Evolutionary conservation across 2,113 vertebrate species (phyloP), one percentile per base, ranked within the genome.

Genomic region (Peromyscus maniculatus): DNA sequence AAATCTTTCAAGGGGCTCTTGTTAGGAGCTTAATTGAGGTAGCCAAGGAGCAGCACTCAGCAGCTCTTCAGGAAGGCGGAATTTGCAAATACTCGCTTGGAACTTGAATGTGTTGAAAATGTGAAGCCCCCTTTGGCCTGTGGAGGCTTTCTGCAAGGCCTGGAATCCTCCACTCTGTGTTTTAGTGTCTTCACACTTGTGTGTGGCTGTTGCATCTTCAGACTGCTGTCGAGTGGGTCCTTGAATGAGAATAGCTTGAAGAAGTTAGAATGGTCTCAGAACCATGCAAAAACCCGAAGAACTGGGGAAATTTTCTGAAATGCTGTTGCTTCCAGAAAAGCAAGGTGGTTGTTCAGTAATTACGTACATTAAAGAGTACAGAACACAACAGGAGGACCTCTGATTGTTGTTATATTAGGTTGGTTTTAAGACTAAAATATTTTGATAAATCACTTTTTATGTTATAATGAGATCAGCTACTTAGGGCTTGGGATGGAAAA

Each of bases 11-110:
- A 93, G 92, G 72, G 72, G 67, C 94, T 71, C 94, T 97, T 62
- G 66, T 93, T 66, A 95, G 91, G 86, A 87, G 93, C 74, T 66
- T 96, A 93, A 87, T 74, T 90, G 96, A 94, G 91, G 91, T 55
- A 91, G 64, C 62, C 39, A 86, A 84, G 95, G 79, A 95, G 49
- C 80, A 88, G 69, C 84, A 66, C 88, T 80, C 88, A 86, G 74
- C 91, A 69, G 43, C 90, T 91, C 80, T 96, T 96, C 92, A 94
- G 96, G 90, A 92, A 91, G 94, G 87, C 57, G 75, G 87, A 92
- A 90, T 91, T 96, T 92, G 88, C 57, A 93, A 94, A 97, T 91
- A 75, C 96, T 96, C 69, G 39, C 59, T 66, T 1, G 19, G 72
- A 91, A 69, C 80, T 94, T 79, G 64, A 94, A 74, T 64, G 26